Evolutionary conservation across 2,797 vertebrate species (phyloP), one percentile per base, ranked within the genome.

Genomic region (Pyrrhura leucotis): DNA sequence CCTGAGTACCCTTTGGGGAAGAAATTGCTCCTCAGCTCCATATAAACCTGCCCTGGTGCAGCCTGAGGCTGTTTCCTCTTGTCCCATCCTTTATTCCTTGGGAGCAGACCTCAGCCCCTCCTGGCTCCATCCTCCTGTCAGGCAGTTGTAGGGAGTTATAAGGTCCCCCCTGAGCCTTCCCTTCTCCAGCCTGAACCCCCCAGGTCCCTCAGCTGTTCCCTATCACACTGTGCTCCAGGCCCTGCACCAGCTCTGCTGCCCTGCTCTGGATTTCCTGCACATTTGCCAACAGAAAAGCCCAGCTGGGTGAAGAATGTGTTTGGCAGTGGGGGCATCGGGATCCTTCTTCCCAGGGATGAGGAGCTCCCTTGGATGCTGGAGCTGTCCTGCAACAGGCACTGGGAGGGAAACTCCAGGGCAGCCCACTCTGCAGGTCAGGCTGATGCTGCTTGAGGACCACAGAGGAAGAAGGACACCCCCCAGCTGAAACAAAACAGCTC

Each of bases 351-450:
- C 2, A 10, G 69, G 50, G 21, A 26, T 3, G 10, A 33, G 20
- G 54, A n/a, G 15, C 40, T 62, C 40, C 13, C 45, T 33, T 1
- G 3, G 54, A 31, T 0, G 0, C 53, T 39, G 42, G 37, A 62
- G 66, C 56, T 35, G 56, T 33, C 21, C 33, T 23, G 14, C 63
- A 59, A 1, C 1, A 6, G 56, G 37, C 1, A 1, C 47, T 3
- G 4, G 42, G 14, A 85, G 29, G 47, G 53, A n/a, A 85, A 19
- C 31, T 22, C 1, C 1, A 42, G 53, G 33, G 47, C 39, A 71
- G 51, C 31, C 47, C 20, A 2, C 42, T 44, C 37, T 28, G 53
- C 45, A 28, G 62, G 66, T 45, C 35, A 21, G 50, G 37, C 56
- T 37, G 45, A 31, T 8, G 29, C 40, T 37, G 42, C 58, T 40